Evolutionary conservation across 1,140 invertebrate species (phyloP).

Genomic region (Drosophila azteca): DNA sequence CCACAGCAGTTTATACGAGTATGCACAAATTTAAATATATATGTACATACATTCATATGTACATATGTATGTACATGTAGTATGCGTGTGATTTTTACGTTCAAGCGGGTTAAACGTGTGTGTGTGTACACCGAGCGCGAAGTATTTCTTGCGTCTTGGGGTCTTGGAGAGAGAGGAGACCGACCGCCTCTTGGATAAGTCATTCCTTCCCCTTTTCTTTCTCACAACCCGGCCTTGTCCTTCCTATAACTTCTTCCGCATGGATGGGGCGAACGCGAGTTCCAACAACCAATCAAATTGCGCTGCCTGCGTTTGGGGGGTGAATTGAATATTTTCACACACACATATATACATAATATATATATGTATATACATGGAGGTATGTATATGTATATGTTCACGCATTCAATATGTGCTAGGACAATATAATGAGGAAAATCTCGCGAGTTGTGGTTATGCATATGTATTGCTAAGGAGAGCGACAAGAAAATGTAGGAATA

Average conservation of each 20-base stretch:
- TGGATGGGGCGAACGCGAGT: constrained; percentile 43
- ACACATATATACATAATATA: constrained; percentile 14
- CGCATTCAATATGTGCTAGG: constrained; percentile 12
- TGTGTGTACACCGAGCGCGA: no score
- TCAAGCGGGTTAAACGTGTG: no score
- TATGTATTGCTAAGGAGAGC: constrained; percentile 27
- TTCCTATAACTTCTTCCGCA: neutral
- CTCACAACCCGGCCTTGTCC: neutral
- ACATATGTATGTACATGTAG: no score
- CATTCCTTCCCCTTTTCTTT: constrained; percentile 1
- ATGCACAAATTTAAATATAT: neutral
- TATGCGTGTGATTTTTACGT: no score
- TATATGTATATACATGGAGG: constrained; percentile 8
- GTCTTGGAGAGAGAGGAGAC: neutral
- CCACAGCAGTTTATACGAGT: neutral
- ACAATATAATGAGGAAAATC: constrained; percentile 47
- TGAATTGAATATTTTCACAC: constrained; percentile 11
- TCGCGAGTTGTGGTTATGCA: constrained; percentile 39
- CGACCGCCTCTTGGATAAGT: neutral
- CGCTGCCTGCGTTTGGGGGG: constrained; percentile 29
- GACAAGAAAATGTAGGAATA: constrained; percentile 26
- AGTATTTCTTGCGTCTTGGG: no score
- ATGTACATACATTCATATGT: neutral
- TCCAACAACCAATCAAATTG: constrained; percentile 58
- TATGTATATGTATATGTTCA: neutral